phyloP scores from a whole-genome alignment of 2,797 vertebrate species.

The Psittacula echo region DNA sequence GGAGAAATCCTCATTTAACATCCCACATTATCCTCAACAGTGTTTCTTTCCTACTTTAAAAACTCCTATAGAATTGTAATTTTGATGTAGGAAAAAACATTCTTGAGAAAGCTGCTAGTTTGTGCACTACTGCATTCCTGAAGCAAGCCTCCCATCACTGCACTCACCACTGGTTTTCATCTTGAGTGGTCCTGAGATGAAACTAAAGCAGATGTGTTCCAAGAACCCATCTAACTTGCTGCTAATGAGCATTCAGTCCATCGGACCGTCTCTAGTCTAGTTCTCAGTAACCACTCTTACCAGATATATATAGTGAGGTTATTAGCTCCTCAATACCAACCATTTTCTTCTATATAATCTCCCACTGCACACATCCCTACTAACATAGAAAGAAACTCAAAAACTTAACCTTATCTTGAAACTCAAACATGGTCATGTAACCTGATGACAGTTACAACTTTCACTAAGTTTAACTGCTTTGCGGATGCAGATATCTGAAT shows the following conservation, averaged over 20 bases:
- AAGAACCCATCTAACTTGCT: not conserved
- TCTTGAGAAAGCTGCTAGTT: not conserved
- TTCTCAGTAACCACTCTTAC: not conserved
- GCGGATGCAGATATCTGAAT: not conserved
- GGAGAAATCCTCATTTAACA: not conserved
- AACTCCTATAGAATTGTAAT: accelerated
- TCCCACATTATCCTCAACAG: not conserved
- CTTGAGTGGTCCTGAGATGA: not conserved
- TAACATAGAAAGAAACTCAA: not conserved
- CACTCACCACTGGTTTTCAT: not conserved
- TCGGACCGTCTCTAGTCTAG: not conserved
- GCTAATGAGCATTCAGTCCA: not conserved
- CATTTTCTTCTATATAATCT: not conserved
- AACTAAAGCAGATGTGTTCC: not conserved
- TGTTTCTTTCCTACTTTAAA: not conserved
- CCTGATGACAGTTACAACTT: not conserved
- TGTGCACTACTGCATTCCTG: not conserved
- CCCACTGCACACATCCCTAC: not conserved
- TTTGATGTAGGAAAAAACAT: not conserved
- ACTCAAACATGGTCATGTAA: not conserved
- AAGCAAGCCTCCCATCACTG: not conserved
- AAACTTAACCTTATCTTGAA: not conserved
- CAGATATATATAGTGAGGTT: not conserved
- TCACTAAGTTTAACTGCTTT: not conserved
- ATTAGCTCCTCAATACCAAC: not conserved